These are phyloP conservation scores for Rhabdomys pumilio DNA, from an alignment of 2,797 vertebrate genomes.

Conservation along the genomic window DNA sequence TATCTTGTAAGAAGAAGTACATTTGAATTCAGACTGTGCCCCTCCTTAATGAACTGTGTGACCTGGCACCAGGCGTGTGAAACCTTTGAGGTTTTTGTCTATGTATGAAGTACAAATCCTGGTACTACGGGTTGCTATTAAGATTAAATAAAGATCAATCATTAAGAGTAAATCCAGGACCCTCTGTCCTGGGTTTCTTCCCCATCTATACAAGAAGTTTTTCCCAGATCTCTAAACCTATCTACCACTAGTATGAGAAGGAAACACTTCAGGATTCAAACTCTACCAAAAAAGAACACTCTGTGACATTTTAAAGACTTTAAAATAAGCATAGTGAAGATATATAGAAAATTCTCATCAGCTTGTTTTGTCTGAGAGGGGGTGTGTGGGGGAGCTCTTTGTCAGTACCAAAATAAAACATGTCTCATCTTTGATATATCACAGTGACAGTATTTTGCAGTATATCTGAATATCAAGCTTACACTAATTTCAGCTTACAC, in stretches of 20 bases:
- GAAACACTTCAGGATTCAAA: background rate
- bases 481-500: background rate
- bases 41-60: background rate
- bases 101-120: background rate
- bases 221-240: background rate
- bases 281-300: background rate
- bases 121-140: background rate
- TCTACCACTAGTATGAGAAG: background rate
- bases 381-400: background rate
- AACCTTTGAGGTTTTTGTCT: background rate
- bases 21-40: background rate
- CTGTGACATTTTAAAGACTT: background rate
- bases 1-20: background rate
- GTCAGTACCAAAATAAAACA: slow-evolving; percentile 58
- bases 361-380: background rate
- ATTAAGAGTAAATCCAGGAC: background rate
- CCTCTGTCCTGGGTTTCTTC: background rate
- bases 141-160: background rate
- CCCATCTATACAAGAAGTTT: background rate
- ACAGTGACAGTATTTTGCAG: background rate
- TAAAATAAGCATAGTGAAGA: slow-evolving; percentile 44
- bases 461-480: slow-evolving; percentile 49
- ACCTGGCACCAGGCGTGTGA: background rate
- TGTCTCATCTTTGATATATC: background rate
- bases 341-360: slow-evolving; percentile 56